Base-by-base conservation (phyloP, 2,888 invertebrate genomes). In the Hermaeophaga mercurialis region DNA sequence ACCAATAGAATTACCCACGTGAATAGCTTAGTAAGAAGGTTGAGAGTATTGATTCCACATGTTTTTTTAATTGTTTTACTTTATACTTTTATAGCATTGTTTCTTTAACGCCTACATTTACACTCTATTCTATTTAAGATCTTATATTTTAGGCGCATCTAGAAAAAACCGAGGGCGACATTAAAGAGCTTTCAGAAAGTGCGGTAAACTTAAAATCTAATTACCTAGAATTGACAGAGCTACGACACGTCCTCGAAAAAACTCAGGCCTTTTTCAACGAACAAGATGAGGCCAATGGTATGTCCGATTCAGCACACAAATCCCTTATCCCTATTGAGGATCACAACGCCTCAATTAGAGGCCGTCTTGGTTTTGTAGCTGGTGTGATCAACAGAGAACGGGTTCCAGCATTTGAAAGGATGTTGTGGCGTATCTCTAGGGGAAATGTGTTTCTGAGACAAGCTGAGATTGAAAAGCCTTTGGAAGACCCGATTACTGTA, bases 81-180 rank as follows among this genome's bases (percentile, higher is more conserved):
- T n/a, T n/a, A n/a, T n/a, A n/a, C n/a, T n/a, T n/a, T n/a, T n/a
- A n/a, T n/a, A n/a, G n/a, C n/a, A n/a, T n/a, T n/a, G n/a, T n/a
- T n/a, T n/a, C n/a, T n/a, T n/a, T n/a, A n/a, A n/a, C n/a, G n/a
- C n/a, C n/a, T n/a, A n/a, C n/a, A n/a, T n/a, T n/a, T n/a, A n/a
- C n/a, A n/a, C n/a, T n/a, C n/a, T n/a, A n/a, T n/a, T n/a, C n/a
- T n/a, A n/a, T n/a, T n/a, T n/a, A n/a, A n/a, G n/a, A 11, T n/a
- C 2, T 17, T 15, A n/a, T 22, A 24, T 62, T 61, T 9, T 36
- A 92, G 86, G 91, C 92, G 0, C 93, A 94, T 67, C 85, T 97
- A 75, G 97, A 98, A 78, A 95, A 96, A 80, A 90, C 95, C 15
- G 97, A 98, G 78, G 91, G 91, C 66, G 97, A 98, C 78, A 88